phyloP scores from a whole-genome alignment of 2,113 vertebrate genomes.

The Anseranas semipalmata region DNA sequence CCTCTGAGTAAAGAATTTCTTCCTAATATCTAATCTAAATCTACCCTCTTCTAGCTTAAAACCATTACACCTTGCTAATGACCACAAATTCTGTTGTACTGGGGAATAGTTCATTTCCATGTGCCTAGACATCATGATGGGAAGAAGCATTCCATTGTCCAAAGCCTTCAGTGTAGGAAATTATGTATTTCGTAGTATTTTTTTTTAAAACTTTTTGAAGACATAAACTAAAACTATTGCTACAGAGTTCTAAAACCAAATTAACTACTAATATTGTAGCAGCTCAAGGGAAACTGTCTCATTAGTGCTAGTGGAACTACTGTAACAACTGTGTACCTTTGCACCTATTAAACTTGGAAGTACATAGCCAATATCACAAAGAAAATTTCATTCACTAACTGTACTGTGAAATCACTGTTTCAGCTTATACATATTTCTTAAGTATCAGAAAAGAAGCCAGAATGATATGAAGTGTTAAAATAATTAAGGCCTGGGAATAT shows the following conservation, averaged over 20 bases:
- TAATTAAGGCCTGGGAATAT: neutral
- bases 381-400: neutral
- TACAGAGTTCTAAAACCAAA: neutral
- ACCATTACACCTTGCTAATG: neutral
- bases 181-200: neutral
- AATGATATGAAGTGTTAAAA: slow-evolving; percentile 4
- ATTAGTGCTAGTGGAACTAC: neutral
- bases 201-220: neutral
- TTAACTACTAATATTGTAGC: neutral
- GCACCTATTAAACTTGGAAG: neutral
- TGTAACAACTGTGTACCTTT: neutral
- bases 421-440: neutral
- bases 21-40: neutral
- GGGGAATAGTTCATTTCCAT: neutral
- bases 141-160: neutral
- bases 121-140: neutral
- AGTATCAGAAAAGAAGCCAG: neutral
- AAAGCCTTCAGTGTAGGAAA: neutral
- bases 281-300: neutral
- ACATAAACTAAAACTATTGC: neutral
- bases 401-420: neutral
- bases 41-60: neutral
- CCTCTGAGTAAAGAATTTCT: no score
- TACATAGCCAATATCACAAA: neutral
- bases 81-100: neutral